These are phyloP conservation scores for Cataglyphis hispanica DNA, from an alignment of 1,140 invertebrate species.

Conservation along the genomic window DNA sequence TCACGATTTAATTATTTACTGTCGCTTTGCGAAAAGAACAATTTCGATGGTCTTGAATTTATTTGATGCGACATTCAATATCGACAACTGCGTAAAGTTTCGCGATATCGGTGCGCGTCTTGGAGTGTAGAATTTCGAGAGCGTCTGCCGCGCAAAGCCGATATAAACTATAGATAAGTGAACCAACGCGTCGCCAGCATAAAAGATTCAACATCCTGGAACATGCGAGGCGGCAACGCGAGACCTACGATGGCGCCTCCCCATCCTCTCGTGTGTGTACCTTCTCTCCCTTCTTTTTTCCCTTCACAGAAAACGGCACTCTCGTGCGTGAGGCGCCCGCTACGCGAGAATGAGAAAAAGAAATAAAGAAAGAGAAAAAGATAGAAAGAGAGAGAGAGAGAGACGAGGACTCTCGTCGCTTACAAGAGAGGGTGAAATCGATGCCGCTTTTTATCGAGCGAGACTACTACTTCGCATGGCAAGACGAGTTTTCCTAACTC, in stretches of 20 bases:
- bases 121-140: constrained; percentile 52
- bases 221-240: constrained; percentile 55
- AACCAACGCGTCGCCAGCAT: constrained; percentile 53
- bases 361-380: constrained; percentile 15
- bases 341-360: constrained; percentile 16
- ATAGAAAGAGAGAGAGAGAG: constrained; percentile 6
- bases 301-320: constrained; percentile 45
- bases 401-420: constrained; percentile 31
- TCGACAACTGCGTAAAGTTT: constrained; percentile 39
- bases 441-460: constrained; percentile 65
- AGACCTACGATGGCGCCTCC: constrained; percentile 44
- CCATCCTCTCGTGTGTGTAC: constrained; percentile 72
- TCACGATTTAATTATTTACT: background rate
- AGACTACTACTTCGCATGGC: constrained; percentile 38
- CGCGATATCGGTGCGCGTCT: constrained; percentile 21
- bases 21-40: background rate
- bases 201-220: constrained; percentile 62
- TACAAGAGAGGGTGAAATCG: constrained; percentile 58
- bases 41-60: background rate
- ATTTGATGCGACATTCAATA: constrained; percentile 4
- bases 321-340: constrained; percentile 68
- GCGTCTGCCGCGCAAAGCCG: background rate
- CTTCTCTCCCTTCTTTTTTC: constrained; percentile 56
- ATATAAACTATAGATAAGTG: constrained; percentile 59
- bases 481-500: constrained; percentile 46